phyloP scores from a whole-genome alignment of 2,113 vertebrate species.

The Dipodomys stephensi region DNA sequence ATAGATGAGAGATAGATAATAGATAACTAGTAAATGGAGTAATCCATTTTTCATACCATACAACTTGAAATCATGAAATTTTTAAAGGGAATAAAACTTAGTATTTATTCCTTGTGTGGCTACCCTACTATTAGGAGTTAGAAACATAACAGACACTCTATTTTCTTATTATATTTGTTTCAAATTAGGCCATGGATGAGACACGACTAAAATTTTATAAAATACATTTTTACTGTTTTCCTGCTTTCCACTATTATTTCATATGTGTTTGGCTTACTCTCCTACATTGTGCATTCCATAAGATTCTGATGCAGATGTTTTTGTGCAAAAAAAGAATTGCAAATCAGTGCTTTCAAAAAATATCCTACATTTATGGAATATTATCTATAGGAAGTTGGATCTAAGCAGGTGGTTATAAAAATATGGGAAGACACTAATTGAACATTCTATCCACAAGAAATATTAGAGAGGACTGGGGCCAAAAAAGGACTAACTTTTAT shows the following conservation, averaged over 20 bases:
- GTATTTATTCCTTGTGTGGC: background rate
- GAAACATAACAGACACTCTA: conserved; percentile 7
- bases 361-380: background rate
- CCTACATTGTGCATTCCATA: background rate
- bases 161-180: conserved; percentile 32
- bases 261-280: conserved; percentile 16
- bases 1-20: background rate
- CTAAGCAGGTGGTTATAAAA: conserved; percentile 51
- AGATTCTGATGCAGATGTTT: conserved; percentile 6
- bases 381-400: background rate
- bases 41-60: background rate
- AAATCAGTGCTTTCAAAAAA: conserved; percentile 39
- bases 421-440: background rate
- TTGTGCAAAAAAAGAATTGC: background rate
- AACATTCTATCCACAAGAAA: background rate
- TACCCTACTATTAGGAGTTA: background rate
- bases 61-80: background rate
- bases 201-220: conserved; percentile 37
- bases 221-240: conserved; percentile 31
- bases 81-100: background rate
- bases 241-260: conserved; percentile 23
- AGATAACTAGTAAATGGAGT: background rate
- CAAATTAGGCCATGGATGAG: background rate
- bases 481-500: conserved; percentile 17
- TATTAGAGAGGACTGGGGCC: background rate